Evolutionary conservation across 1,140 invertebrate species (phyloP).

Genomic region (Mizuhopecten yessoensis): DNA sequence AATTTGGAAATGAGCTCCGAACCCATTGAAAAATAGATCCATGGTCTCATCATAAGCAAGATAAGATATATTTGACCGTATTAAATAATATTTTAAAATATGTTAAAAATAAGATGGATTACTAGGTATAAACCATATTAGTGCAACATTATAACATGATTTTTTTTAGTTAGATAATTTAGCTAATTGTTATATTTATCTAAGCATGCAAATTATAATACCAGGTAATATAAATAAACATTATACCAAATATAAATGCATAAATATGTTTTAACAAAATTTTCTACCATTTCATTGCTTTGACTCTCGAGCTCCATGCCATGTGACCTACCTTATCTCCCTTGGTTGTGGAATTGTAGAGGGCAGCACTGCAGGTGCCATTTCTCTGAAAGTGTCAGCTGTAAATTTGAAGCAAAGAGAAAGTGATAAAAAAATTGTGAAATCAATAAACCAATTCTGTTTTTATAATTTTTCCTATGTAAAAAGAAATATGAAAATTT

Average conservation of each 20-base stretch:
- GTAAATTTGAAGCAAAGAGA: slow-evolving; percentile 9
- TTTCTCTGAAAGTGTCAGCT: slow-evolving; percentile 54
- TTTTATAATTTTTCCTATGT: too few species aligned
- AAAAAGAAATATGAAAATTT: not conserved
- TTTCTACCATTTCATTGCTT: not conserved
- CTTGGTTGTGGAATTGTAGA: slow-evolving; percentile 44
- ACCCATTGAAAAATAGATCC: too few species aligned
- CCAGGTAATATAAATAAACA: not conserved
- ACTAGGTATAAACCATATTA: too few species aligned
- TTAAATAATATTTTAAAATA: too few species aligned
- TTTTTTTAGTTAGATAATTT: too few species aligned
- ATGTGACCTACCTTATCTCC: slow-evolving; percentile 49
- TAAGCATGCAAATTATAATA: not conserved
- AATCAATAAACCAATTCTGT: not conserved
- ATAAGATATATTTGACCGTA: too few species aligned
- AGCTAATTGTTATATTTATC: not conserved
- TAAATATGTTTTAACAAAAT: not conserved
- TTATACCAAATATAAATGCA: slow-evolving; percentile 15
- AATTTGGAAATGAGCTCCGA: too few species aligned
- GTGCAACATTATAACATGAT: too few species aligned
- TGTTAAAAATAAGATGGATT: too few species aligned
- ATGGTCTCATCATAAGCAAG: too few species aligned
- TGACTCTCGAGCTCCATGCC: too few species aligned
- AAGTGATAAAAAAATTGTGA: not conserved
- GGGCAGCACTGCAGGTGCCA: slow-evolving; percentile 47